Conservation (phyloP, 2,113 vertebrate genomes). For the Charina bottae region DNA sequence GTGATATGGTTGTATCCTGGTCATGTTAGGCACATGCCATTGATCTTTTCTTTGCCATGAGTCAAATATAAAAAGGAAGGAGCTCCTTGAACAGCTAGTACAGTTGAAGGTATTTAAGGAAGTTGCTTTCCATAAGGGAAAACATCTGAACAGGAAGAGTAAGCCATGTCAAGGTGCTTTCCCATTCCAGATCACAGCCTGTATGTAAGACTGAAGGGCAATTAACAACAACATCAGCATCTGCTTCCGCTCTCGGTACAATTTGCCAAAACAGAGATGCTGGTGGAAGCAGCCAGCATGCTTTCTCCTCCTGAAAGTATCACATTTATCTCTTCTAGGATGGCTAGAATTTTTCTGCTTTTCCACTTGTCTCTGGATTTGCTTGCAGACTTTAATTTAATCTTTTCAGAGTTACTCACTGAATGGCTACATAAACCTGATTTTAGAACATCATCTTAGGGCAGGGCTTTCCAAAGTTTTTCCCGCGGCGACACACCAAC, state of each 20-base stretch:
- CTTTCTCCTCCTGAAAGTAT: not conserved
- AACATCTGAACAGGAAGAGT: conserved; percentile 24
- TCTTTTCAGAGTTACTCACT: not conserved
- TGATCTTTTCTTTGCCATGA: not conserved
- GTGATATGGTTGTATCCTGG: not conserved
- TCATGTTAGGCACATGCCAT: not conserved
- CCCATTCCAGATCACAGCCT: not conserved
- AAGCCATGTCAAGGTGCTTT: not conserved
- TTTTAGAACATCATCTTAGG: not conserved
- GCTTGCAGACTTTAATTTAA: not conserved
- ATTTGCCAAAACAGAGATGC: not conserved
- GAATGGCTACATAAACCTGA: not conserved
- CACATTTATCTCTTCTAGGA: not conserved
- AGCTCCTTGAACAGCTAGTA: not conserved
- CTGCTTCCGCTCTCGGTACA: not conserved
- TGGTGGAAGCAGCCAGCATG: not conserved
- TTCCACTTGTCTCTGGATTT: not conserved
- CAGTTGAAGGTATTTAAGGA: not conserved
- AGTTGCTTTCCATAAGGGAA: not conserved
- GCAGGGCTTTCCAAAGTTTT: too few relatives aligned
- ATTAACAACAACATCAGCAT: not conserved
- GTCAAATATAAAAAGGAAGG: not conserved
- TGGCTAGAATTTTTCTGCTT: not conserved
- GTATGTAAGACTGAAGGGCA: not conserved
- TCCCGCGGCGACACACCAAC: too few relatives aligned